A percentile compares a stretch with the other conserved stretches of the same genome.
Evolutionary conservation across 1,140 invertebrate species (phyloP).

Genomic region (Leptinotarsa defecta): DNA sequence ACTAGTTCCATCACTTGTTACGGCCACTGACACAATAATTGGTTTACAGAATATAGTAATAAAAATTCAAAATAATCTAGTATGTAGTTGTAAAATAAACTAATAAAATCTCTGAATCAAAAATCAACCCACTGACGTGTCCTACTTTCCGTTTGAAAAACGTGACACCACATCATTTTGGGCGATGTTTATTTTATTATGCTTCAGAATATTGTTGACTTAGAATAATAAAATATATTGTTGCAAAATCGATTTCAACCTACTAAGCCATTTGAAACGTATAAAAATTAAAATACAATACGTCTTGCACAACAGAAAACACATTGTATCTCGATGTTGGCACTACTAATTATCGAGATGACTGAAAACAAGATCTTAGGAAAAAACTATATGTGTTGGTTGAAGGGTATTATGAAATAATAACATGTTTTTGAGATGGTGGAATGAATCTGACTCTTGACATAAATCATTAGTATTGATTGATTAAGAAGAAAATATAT

Average conservation of each 20-base stretch:
- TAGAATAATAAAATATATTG: neutral
- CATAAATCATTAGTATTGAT: too few species aligned
- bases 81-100: neutral
- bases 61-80: too few species aligned
- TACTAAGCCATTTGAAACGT: neutral
- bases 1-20: too few species aligned
- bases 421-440: too few species aligned
- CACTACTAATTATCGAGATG: neutral
- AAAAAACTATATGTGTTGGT: too few species aligned
- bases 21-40: too few species aligned
- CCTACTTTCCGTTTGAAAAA: neutral
- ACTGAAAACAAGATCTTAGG: too few species aligned
- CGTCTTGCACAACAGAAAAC: conserved; percentile 2
- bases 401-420: too few species aligned
- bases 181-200: neutral
- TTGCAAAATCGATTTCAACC: neutral
- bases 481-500: too few species aligned
- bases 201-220: neutral
- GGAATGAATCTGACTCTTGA: too few species aligned
- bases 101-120: neutral
- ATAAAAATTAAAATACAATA: conserved; percentile 5
- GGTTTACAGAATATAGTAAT: too few species aligned
- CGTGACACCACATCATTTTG: neutral
- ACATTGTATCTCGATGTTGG: neutral
- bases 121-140: neutral